Evolutionary conservation across 2,113 vertebrate genomes (phyloP), one percentile per base, ranked within the genome.

Genomic region (Cebus imitator): DNA sequence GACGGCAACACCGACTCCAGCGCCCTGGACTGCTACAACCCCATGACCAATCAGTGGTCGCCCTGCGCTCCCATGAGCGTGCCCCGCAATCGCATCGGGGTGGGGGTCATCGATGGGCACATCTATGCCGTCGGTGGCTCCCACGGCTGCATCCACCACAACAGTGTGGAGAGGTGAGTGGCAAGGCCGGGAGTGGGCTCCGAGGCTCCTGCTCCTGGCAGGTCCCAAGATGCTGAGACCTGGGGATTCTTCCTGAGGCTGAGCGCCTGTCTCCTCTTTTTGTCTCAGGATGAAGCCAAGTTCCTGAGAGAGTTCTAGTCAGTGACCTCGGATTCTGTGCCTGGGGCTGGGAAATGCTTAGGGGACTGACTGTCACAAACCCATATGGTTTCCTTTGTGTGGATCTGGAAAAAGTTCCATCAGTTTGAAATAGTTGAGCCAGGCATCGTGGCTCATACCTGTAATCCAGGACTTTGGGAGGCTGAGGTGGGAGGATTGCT

Each of bases 121-220:
- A 99, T 99, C 94, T 99, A 99, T 16, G 99, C 99, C 0, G 99
- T 99, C 0, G 99, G 99, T 0, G 99, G 99, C 73, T 99, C 99
- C 0, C 99, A 99, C 3, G 99, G 99, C 25, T 99, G 99, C 96
- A 98, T 99, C 76, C 99, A 99, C 92, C 99, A 99, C 96, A 99
- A 99, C 98, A 99, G 99, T 4, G 99, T 99, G 75, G 99, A 99
- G 97, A 99, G 99, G 99, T 99, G 87, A 99, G 98, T 70, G 45
- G n/a, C 11, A 18, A n/a, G 57, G 23, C 23, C 76, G 23, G 40
- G 37, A 2, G 5, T 35, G 50, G 68, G 27, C 12, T 66, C 27
- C 0, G 0, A n/a, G 85, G 78, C 43, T 48, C 14, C 86, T 1
- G 0, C 40, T 20, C 8, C 64, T 32, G 1, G 66, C 11, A 32